Base-by-base conservation (phyloP, 2,113 vertebrate species). In the Natator depressus region DNA sequence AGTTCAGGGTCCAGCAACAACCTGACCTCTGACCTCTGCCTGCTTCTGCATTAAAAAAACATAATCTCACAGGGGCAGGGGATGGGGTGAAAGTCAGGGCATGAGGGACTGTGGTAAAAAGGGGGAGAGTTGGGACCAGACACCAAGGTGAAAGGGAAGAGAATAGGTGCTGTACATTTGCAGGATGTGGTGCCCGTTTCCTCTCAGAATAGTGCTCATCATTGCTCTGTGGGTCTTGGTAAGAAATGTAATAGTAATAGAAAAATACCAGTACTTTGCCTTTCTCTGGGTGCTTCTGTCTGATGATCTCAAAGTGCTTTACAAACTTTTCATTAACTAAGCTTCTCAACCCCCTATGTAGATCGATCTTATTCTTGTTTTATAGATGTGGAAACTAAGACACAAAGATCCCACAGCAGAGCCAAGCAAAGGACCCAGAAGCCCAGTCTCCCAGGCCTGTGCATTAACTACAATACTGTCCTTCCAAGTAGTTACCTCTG, bases 251-350 rank as follows among this genome's bases (percentile, higher is more conserved):
- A 24, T 50, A 90, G 53, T 6, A n/a, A n/a, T 69, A 69, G 65
- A 69, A 4, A 2, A 89, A 31, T 90, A 78, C 54, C 50, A 82
- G 0, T 88, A 79, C 80, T 95, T 95, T 88, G 12, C 57, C 46
- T 29, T 29, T 93, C 12, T 92, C 22, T 62, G 85, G 2, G 50
- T 22, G 76, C 53, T 96, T 94, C 81, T 92, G 19, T 54, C 31
- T 75, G 6, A 38, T 92, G 83, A 89, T 93, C 81, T 94, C 93
- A 84, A 92, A 93, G 65, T 54, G 86, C 19, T 10, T 17, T 89
- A 38, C 29, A 93, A 96, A 50, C 8, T 90, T 95, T 90, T 47
- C 46, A n/a, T 89, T 93, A 85, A 57, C 75, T 72, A 59, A 17
- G 11, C 88, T 94, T 94, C 35, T 50, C 46, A 65, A 12, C 25